A percentile compares a stretch with the other conserved stretches of the same genome.
phyloP scores from a whole-genome alignment of 1,140 invertebrate species.

The Zaprionus kolodkinae region DNA sequence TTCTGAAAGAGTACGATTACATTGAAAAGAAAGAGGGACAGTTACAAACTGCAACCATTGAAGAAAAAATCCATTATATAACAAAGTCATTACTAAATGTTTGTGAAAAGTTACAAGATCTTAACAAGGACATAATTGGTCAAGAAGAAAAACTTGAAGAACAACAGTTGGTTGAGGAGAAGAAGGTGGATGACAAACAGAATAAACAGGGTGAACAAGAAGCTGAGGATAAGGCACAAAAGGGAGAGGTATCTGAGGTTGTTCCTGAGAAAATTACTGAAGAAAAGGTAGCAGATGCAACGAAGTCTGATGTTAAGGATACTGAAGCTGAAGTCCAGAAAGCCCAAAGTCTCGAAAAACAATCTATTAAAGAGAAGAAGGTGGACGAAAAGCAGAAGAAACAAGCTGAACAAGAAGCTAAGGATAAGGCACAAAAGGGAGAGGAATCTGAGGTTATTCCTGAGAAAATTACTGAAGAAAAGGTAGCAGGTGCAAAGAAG shows the following conservation, averaged over 20 bases:
- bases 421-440: slow-evolving; percentile 25
- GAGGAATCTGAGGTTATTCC: slow-evolving; percentile 40
- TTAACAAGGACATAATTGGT: slow-evolving; percentile 8
- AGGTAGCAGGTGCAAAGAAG: not conserved
- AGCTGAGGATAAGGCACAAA: slow-evolving; percentile 19
- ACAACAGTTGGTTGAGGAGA: slow-evolving; percentile 32
- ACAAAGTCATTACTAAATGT: slow-evolving; percentile 49
- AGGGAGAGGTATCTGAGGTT: slow-evolving; percentile 50
- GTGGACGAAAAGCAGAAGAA: slow-evolving; percentile 17
- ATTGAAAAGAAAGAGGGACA: slow-evolving; percentile 50
- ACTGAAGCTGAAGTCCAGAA: slow-evolving; percentile 43
- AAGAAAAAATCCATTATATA: slow-evolving; percentile 49
- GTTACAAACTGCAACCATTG: slow-evolving; percentile 28
- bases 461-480: slow-evolving; percentile 24
- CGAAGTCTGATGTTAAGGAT: slow-evolving; percentile 15
- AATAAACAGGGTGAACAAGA: too few species aligned
- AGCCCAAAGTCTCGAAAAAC: slow-evolving; percentile 31
- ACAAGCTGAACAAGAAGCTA: slow-evolving; percentile 13
- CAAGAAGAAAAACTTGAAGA: slow-evolving; percentile 25
- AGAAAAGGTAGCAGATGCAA: slow-evolving; percentile 3
- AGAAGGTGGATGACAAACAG: too few species aligned
- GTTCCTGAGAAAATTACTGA: slow-evolving; percentile 28
- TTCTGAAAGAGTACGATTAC: slow-evolving; percentile 57
- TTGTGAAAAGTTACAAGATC: slow-evolving; percentile 45
- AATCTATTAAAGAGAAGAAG: slow-evolving; percentile 30